Base-by-base conservation (phyloP, 2,113 vertebrate genomes). In the Callithrix jacchus region DNA sequence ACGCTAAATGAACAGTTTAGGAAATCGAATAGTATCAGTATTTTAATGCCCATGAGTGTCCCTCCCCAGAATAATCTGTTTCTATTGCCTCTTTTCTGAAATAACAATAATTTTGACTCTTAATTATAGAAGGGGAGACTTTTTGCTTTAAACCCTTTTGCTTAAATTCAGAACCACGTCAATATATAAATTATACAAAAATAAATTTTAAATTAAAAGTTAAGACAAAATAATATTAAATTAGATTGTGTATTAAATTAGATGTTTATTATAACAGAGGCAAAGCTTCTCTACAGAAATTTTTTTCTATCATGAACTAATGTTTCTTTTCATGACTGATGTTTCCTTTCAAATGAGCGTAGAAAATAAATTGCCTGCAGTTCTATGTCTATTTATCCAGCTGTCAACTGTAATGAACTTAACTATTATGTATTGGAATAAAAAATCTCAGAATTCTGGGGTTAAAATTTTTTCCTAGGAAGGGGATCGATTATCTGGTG, bases 301-400 rank as follows among this genome's bases (percentile, higher is more conserved):
- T 42, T 74, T 66, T 87, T 89, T 49, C 42, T 80, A 93, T 92
- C 76, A 49, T 93, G 42, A 93, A 90, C 74, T 90, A 81, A 47
- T 52, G 11, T 70, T 92, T 91, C 11, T 58, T 86, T 82, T 77
- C 32, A 47, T 91, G 30, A 86, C 52, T 56, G 68, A 35, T 68
- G 23, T 47, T 95, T 94, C 0, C 18, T 83, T 96, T 89, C 64
- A 96, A 91, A 83, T 81, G 42, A 87, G 21, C 40, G 9, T 25
- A 64, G 35, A 80, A 68, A 32, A 21, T 40, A 30, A 85, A 54
- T 92, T 87, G 32, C 14, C 52, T 47, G 11, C 18, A 76, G 30
- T 37, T 25, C 32, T 27, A 20, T 91, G 86, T 86, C 42, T 86
- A 1, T 86, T 94, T 81, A 81, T 20, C 45, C n/a, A 90, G 4